A percentile compares a stretch with the other conserved stretches of the same genome.
These are phyloP conservation scores for Drosophila miranda DNA, from an alignment of 1,140 invertebrate species.

Conservation along the genomic window DNA sequence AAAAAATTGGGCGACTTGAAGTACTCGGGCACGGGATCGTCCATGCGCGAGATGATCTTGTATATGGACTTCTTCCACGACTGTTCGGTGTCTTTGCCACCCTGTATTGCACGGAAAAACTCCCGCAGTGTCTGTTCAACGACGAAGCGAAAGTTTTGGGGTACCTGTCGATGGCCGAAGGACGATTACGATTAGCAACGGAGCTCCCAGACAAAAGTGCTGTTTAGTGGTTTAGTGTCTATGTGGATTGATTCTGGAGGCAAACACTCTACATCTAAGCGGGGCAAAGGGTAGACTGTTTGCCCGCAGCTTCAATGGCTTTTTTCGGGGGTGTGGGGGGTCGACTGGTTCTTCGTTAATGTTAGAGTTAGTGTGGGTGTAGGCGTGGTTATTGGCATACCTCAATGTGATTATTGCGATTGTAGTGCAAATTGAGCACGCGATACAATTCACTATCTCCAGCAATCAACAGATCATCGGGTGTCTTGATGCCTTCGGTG, in stretches of 20 bases:
- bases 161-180: constrained; percentile 88
- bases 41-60: constrained; percentile 99
- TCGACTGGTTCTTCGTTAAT: constrained; percentile 22
- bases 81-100: constrained; percentile 97
- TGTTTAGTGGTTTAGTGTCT: constrained; percentile 19
- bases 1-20: constrained; percentile 99
- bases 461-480: constrained; percentile 96
- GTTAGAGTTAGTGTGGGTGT: constrained; percentile 40
- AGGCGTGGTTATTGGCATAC: constrained; percentile 85
- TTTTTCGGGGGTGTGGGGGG: constrained; percentile 2
- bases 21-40: constrained; percentile 99
- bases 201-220: constrained; percentile 1
- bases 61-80: constrained; percentile 99
- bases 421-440: constrained; percentile 99
- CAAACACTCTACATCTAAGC: constrained; percentile 11
- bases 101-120: constrained; percentile 98
- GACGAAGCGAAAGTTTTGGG: constrained; percentile 97
- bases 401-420: constrained; percentile 99
- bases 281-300: constrained; percentile 25
- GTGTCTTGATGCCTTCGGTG: constrained; percentile 96
- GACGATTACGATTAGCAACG: constrained; percentile 30
- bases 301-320: not conserved
- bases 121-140: constrained; percentile 98
- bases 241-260: constrained; percentile 1
- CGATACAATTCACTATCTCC: constrained; percentile 98